These are phyloP conservation scores for Nycticebus coucang DNA, from an alignment of 2,113 vertebrate genomes.

Conservation along the genomic window DNA sequence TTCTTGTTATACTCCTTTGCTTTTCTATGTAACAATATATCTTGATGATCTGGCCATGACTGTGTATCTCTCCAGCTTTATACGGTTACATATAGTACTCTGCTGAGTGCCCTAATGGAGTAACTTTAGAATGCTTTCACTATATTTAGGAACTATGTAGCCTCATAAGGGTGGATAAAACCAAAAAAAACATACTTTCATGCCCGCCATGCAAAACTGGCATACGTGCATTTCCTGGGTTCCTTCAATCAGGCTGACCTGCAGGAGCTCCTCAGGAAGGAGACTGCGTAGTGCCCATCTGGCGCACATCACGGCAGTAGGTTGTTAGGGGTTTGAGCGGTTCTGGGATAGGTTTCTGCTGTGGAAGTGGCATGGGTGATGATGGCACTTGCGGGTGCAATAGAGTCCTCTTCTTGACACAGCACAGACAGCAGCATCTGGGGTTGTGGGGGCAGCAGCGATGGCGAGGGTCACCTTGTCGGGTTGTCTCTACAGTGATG, in stretches of 20 bases:
- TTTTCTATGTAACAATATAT: background rate
- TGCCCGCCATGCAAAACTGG: background rate
- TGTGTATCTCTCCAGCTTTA: background rate
- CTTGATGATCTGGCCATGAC: background rate
- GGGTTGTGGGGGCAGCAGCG: background rate
- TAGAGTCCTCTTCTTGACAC: background rate
- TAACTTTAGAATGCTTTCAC: background rate
- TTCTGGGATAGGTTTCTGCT: background rate
- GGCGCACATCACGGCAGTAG: too few species aligned
- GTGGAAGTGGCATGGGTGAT: background rate
- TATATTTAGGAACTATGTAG: background rate
- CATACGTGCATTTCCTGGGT: background rate
- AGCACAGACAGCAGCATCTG: background rate
- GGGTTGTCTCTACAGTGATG: background rate
- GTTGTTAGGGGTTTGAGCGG: background rate
- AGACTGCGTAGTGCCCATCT: background rate
- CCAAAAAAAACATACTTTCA: background rate
- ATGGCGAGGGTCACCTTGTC: background rate
- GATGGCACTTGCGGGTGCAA: background rate
- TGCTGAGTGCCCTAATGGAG: background rate
- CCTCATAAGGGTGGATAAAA: background rate
- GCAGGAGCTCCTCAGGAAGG: background rate
- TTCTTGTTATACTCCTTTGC: background rate
- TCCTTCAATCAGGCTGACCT: background rate
- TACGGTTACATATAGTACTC: background rate